phyloP scores from a whole-genome alignment of 2,888 invertebrate species.

The Thelaira solivaga region DNA sequence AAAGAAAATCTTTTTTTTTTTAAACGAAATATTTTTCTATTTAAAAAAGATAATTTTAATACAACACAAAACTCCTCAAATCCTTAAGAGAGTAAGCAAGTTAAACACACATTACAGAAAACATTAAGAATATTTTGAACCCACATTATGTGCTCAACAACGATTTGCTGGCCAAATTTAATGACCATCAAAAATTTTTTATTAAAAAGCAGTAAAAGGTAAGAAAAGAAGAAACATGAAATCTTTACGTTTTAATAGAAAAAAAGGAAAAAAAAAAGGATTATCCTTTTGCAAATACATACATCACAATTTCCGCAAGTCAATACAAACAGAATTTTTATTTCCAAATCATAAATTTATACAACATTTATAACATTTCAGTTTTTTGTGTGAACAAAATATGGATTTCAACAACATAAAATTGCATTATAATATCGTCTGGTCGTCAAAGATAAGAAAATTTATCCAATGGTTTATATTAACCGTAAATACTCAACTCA shows the following conservation, averaged over 20 bases:
- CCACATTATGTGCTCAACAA: no score
- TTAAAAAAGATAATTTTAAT: no score
- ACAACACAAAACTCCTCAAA: no score
- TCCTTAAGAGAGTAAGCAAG: no score
- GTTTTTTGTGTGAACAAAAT: conserved; percentile 43
- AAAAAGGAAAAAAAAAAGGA: conserved; percentile 35
- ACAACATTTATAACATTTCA: conserved; percentile 32
- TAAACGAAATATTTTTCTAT: no score
- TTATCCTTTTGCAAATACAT: conserved; percentile 41
- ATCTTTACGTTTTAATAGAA: conserved; percentile 5
- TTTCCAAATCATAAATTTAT: conserved; percentile 56
- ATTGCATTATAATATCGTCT: conserved; percentile 76
- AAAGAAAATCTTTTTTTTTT: no score
- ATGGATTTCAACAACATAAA: conserved; percentile 65
- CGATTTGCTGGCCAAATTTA: no score
- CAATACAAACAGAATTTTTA: conserved; percentile 45
- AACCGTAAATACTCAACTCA: conserved; percentile 61
- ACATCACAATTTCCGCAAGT: conserved; percentile 44
- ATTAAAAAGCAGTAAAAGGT: not conserved
- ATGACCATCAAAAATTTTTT: no score
- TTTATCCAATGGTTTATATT: conserved; percentile 74
- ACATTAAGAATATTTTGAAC: no score
- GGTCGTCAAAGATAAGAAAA: conserved; percentile 77
- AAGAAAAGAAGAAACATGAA: not conserved
- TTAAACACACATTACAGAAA: no score